phyloP scores from a whole-genome alignment of 35 echinoderm and acorn worm species.

The Diadema setosum region DNA sequence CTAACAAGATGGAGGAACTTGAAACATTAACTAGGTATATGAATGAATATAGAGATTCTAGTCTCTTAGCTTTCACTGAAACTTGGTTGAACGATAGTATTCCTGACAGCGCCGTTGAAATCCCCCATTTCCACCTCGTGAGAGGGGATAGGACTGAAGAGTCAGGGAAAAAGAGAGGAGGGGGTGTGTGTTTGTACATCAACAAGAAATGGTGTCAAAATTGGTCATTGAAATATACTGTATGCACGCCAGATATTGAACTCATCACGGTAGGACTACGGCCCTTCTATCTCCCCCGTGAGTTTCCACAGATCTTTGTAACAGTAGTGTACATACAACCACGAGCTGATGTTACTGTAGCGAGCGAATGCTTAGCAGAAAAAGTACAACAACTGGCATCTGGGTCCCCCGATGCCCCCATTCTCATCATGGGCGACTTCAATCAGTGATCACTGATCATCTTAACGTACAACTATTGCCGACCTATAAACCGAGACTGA shows the following conservation, averaged over 20 bases:
- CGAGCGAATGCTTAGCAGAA: neutral
- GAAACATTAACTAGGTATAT: neutral
- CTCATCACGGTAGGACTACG: too few relatives aligned
- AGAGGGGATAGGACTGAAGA: slow-evolving; percentile 46
- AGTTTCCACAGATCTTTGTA: slow-evolving; percentile 12
- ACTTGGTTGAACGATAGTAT: slow-evolving; percentile 43
- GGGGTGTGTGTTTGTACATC: slow-evolving; percentile 31
- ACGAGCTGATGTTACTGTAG: neutral
- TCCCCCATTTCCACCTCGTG: neutral
- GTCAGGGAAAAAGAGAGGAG: slow-evolving; percentile 8
- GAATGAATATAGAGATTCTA: slow-evolving; percentile 11
- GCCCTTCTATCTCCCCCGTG: too few relatives aligned
- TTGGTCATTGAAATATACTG: neutral
- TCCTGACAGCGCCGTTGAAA: slow-evolving; percentile 20
- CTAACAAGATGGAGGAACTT: slow-evolving; percentile 13
- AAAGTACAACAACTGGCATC: too few relatives aligned
- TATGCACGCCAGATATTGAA: too few relatives aligned
- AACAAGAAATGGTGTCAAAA: slow-evolving; percentile 55
- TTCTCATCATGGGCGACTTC: neutral
- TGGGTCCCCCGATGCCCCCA: too few relatives aligned
- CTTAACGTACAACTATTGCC: neutral
- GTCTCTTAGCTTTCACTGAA: slow-evolving; percentile 30
- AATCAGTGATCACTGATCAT: neutral
- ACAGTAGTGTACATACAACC: slow-evolving; percentile 8
- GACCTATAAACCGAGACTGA: neutral